Conservation (phyloP, 2,113 vertebrate species). For the Tyto alba region DNA sequence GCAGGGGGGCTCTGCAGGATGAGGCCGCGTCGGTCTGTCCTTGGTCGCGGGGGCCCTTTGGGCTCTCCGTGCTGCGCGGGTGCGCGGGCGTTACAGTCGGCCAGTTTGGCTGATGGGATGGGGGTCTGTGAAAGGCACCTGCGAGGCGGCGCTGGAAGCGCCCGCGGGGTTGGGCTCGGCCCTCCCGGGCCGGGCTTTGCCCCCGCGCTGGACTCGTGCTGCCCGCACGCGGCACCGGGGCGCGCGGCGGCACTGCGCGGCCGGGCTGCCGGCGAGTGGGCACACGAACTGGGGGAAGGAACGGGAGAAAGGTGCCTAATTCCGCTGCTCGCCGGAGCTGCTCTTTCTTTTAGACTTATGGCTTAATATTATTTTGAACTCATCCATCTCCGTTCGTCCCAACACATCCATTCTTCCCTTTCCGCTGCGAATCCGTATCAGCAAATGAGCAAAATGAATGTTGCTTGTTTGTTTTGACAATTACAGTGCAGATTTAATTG, state of each 20-base stretch:
- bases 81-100: accelerated
- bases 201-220: accelerated
- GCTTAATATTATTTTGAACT: accelerated
- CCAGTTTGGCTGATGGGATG: accelerated
- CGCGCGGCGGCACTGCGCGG: accelerated
- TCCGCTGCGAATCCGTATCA: accelerated
- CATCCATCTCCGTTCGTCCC: background rate
- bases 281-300: background rate
- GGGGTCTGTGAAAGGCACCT: background rate
- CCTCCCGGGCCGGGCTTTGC: background rate
- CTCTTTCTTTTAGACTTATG: background rate
- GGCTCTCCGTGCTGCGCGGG: accelerated
- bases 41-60: accelerated
- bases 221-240: accelerated
- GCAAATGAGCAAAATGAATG: slow-evolving; percentile 9
- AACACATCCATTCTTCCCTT: accelerated
- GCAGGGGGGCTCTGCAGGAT: background rate
- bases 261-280: too few relatives aligned
- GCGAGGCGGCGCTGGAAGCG: accelerated
- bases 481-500: slow-evolving; percentile 6
- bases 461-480: slow-evolving; percentile 52
- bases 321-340: background rate
- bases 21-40: accelerated
- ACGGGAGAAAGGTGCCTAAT: accelerated
- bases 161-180: background rate